Conservation (phyloP, 2,888 invertebrate genomes). For the Pseudanteris insignis region DNA sequence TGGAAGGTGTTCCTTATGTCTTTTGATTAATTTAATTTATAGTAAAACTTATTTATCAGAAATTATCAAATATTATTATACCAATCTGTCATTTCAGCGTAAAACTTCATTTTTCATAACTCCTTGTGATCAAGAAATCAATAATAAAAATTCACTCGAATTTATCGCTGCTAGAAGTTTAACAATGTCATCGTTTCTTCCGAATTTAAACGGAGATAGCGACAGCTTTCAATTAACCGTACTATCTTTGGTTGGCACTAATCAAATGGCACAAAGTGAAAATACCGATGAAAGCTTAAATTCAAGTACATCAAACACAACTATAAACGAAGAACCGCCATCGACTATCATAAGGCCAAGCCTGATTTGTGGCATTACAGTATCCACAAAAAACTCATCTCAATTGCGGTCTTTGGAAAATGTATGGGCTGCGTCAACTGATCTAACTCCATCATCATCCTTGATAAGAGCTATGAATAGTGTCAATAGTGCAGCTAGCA, state of each 20-base stretch:
- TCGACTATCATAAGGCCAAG: conserved; percentile 65
- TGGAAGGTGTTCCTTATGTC: too few relatives aligned
- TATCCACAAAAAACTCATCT: conserved; percentile 54
- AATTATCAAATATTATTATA: too few relatives aligned
- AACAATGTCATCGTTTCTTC: conserved; percentile 55
- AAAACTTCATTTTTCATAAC: conserved; percentile 67
- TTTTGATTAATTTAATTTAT: too few relatives aligned
- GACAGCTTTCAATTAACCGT: conserved; percentile 66
- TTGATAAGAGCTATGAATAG: conserved; percentile 81
- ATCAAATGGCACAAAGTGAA: conserved; percentile 43
- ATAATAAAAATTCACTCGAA: conserved; percentile 60
- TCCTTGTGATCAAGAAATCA: conserved; percentile 59
- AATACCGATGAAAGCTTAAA: conserved; percentile 38
- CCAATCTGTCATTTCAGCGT: conserved; percentile 65
- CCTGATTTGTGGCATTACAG: conserved; percentile 68
- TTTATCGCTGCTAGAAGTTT: conserved; percentile 58
- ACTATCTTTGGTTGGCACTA: conserved; percentile 66
- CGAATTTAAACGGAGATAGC: conserved; percentile 53
- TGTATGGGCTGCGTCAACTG: conserved; percentile 62
- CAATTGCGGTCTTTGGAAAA: conserved; percentile 61
- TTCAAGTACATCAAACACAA: conserved; percentile 21
- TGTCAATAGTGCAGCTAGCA: conserved; percentile 72
- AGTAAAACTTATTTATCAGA: too few relatives aligned
- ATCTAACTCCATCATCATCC: conserved; percentile 61
- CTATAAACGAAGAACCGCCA: conserved; percentile 32